Evolutionary conservation across 2,888 invertebrate genomes (phyloP).

Genomic region (Laspeyria flexula): DNA sequence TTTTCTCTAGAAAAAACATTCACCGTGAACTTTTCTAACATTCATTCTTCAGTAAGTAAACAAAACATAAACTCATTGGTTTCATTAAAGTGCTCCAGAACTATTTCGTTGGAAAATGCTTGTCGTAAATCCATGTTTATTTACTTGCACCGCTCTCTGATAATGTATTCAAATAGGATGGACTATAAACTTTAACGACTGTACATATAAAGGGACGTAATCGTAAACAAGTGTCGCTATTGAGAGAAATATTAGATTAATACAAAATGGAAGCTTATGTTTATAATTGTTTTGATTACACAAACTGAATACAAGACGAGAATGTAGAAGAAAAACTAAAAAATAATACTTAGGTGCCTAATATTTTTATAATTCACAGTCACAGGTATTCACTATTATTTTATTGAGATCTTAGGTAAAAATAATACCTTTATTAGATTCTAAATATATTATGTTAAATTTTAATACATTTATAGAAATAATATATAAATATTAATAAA

Average conservation of each 20-base stretch:
- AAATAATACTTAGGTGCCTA: too few species aligned
- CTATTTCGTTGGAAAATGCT: not conserved
- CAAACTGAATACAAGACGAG: too few species aligned
- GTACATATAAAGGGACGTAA: constrained; percentile 17
- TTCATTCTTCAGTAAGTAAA: not conserved
- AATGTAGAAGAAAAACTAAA: too few species aligned
- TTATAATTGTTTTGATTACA: not conserved
- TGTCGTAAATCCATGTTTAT: constrained; percentile 30
- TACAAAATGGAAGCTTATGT: not conserved
- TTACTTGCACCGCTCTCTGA: constrained; percentile 15
- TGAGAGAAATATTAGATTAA: not conserved
- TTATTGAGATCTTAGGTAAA: too few species aligned
- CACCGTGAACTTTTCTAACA: too few species aligned
- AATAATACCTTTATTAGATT: too few species aligned
- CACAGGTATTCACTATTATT: too few species aligned
- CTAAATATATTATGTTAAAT: too few species aligned
- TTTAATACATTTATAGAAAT: too few species aligned
- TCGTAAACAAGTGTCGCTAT: constrained; percentile 23
- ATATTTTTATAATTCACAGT: too few species aligned
- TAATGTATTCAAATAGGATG: constrained; percentile 33
- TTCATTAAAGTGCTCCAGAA: not conserved
- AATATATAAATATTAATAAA: too few species aligned
- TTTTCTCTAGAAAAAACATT: too few species aligned
- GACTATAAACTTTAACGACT: constrained; percentile 42
- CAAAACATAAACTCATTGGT: not conserved